Percentiles rank a stretch among this genome's conserved stretches.
Conservation (phyloP, 2,797 vertebrate species). For the Tolypeutes matacus region DNA sequence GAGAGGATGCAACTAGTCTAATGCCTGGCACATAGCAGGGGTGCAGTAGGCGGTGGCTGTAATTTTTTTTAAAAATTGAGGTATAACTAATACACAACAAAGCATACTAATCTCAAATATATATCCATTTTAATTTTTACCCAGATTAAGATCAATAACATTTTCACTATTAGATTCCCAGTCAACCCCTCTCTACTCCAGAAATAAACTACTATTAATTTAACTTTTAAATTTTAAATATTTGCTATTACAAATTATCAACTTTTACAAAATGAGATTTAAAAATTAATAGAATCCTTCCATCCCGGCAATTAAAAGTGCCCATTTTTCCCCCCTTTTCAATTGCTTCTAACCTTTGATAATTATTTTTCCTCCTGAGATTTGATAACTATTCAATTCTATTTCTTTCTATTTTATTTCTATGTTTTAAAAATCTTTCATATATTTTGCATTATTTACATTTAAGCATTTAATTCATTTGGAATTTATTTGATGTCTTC, state of each 20-base stretch:
- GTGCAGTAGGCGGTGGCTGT: no score
- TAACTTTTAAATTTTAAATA: neutral
- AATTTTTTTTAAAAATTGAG: no score
- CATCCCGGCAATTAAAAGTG: neutral
- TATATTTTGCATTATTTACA: no score
- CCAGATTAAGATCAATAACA: conserved; percentile 7
- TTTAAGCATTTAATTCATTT: no score
- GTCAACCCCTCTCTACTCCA: neutral
- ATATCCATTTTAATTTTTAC: neutral
- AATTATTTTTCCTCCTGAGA: conserved; percentile 40
- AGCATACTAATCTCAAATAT: neutral
- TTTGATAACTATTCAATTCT: neutral
- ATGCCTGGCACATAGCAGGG: no score
- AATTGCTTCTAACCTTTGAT: neutral
- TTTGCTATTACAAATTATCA: neutral
- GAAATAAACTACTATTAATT: neutral
- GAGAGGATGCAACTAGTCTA: no score
- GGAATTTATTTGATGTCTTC: neutral
- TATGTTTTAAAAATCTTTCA: no score
- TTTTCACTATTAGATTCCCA: neutral
- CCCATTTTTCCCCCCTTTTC: neutral
- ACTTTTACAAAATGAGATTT: conserved; percentile 30
- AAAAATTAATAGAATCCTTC: conserved; percentile 14
- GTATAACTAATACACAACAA: neutral
- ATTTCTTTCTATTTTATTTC: neutral